A percentile compares a stretch with the other conserved stretches of the same genome.
Conservation (phyloP, 2,888 invertebrate genomes). For the Cheilosia grossa region DNA sequence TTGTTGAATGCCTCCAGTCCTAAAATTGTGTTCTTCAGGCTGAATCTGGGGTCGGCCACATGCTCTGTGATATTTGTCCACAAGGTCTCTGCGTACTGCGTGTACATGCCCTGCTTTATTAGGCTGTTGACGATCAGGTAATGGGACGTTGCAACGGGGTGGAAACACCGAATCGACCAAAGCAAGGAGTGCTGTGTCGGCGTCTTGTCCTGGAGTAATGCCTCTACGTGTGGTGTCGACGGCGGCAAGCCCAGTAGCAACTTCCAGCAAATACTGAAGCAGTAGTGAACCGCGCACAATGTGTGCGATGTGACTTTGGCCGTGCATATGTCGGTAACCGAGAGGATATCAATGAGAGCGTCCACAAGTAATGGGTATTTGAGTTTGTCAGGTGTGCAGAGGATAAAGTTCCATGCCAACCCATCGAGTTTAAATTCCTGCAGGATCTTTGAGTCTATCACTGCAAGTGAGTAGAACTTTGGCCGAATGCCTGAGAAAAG, state of each 20-base stretch:
- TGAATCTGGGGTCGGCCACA: conserved; percentile 81
- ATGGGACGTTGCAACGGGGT: conserved; percentile 91
- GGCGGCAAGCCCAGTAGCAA: conserved; percentile 94
- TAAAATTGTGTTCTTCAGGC: conserved; percentile 80
- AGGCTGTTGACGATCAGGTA: conserved; percentile 95
- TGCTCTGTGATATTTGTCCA: conserved; percentile 82
- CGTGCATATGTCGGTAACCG: conserved; percentile 89
- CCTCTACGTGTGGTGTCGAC: conserved; percentile 93
- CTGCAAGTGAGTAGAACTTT: conserved; percentile 94
- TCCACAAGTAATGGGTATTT: conserved; percentile 94
- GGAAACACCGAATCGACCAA: conserved; percentile 94
- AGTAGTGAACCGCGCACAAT: conserved; percentile 94
- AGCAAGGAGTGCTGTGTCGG: conserved; percentile 92
- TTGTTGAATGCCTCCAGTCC: conserved; percentile 82
- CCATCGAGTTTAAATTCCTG: conserved; percentile 97
- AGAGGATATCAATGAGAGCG: conserved; percentile 92
- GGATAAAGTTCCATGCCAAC: conserved; percentile 95
- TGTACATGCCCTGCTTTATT: conserved; percentile 95
- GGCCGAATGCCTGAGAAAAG: conserved; percentile 89
- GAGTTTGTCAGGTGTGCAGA: conserved; percentile 95
- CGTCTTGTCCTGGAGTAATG: conserved; percentile 88
- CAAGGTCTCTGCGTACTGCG: conserved; percentile 86
- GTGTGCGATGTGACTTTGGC: conserved; percentile 85
- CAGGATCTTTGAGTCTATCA: conserved; percentile 86
- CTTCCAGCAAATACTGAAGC: conserved; percentile 87